Evolutionary conservation across 1,140 invertebrate genomes (phyloP).

Genomic region (Thalassaphorura encarpata): DNA sequence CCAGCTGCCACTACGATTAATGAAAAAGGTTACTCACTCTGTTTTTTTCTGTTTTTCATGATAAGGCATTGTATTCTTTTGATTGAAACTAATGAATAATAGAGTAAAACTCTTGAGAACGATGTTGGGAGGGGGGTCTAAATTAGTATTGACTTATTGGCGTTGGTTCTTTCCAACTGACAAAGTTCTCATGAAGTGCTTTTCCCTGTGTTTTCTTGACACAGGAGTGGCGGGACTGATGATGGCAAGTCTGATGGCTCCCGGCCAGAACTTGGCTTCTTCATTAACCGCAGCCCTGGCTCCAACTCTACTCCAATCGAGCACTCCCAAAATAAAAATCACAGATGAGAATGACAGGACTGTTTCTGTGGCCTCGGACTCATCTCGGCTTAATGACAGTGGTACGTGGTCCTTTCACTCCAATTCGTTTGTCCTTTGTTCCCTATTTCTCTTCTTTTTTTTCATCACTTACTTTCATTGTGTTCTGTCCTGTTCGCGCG

Average conservation of each 20-base stretch:
- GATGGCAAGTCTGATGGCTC: constrained; percentile 27
- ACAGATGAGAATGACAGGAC: constrained; percentile 40
- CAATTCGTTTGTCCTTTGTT: too few relatives aligned
- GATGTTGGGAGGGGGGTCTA: too few relatives aligned
- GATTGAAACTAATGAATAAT: too few relatives aligned
- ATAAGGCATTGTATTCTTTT: too few relatives aligned
- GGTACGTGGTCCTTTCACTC: constrained; percentile 13
- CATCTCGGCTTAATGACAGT: constrained; percentile 33
- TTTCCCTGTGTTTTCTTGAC: background rate
- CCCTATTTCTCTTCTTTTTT: too few relatives aligned
- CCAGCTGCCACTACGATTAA: constrained; percentile 24
- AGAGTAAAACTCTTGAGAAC: too few relatives aligned
- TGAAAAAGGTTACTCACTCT: constrained; percentile 31
- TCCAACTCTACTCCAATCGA: constrained; percentile 40
- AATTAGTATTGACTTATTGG: background rate
- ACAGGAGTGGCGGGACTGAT: constrained; percentile 24
- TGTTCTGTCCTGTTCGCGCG: too few relatives aligned
- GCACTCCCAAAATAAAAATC: constrained; percentile 41
- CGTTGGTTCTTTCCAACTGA: background rate
- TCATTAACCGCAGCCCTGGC: constrained; percentile 47
- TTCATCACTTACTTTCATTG: too few relatives aligned
- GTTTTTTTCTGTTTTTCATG: too few relatives aligned
- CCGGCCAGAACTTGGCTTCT: constrained; percentile 43
- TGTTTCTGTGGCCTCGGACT: constrained; percentile 32
- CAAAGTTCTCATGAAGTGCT: background rate